Evolutionary conservation across 2,888 invertebrate species (phyloP).

Genomic region (Galerucella calmariensis): DNA sequence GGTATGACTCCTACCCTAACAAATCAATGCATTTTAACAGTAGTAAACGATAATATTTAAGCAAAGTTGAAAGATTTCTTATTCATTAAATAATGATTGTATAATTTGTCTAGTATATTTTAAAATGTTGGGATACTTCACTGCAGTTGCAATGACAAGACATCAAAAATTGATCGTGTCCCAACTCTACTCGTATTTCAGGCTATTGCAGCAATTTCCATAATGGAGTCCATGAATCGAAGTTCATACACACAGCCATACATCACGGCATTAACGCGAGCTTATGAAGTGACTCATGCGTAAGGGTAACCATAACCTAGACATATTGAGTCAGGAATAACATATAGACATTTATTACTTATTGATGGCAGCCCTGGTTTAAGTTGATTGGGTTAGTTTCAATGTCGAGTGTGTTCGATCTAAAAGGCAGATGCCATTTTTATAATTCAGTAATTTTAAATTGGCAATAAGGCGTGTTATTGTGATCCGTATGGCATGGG

Average conservation of each 20-base stretch:
- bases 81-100: too few relatives aligned
- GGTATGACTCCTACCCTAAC: too few relatives aligned
- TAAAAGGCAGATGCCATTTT: slow-evolving; percentile 60
- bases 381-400: slow-evolving; percentile 55
- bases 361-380: slow-evolving; percentile 59
- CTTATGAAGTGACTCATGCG: slow-evolving; percentile 59
- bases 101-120: too few relatives aligned
- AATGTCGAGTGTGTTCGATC: slow-evolving; percentile 51
- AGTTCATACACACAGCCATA: slow-evolving; percentile 55
- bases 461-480: slow-evolving; percentile 57
- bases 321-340: slow-evolving; percentile 54
- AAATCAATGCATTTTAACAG: too few relatives aligned
- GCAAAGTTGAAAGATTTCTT: too few relatives aligned
- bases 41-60: too few relatives aligned
- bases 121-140: too few relatives aligned
- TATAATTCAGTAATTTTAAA: slow-evolving; percentile 55
- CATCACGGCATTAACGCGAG: slow-evolving; percentile 58
- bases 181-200: slow-evolving; percentile 30
- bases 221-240: slow-evolving; percentile 54
- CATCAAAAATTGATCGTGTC: slow-evolving; percentile 30
- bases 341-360: slow-evolving; percentile 57
- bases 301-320: slow-evolving; percentile 55
- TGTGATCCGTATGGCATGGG: slow-evolving; percentile 46
- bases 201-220: slow-evolving; percentile 50
- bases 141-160: neutral